Evolutionary conservation across 2,113 vertebrate genomes (phyloP), one percentile per base, ranked within the genome.

Genomic region (Myiozetetes cayanensis): DNA sequence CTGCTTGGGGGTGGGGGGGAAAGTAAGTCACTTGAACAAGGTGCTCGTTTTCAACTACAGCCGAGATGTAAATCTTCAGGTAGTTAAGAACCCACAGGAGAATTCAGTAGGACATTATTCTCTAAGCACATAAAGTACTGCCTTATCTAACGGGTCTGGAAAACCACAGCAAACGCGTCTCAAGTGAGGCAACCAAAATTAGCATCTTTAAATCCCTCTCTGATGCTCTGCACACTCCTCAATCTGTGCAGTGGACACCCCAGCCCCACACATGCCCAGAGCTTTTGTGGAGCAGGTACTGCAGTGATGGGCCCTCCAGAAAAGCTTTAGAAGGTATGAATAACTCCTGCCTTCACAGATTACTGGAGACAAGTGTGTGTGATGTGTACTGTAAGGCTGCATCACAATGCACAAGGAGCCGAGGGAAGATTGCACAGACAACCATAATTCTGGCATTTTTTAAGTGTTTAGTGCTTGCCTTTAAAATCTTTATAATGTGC

Each of bases 361-460:
- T 80, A 58, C 41, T 37, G 39, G 23, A 52, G 61, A 74, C 84
- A 39, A 61, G 78, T 6, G 5, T 56, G 33, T 67, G 47, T 71
- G 56, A 56, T 31, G 28, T 61, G 73, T 66, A 53, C 50, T 81
- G 85, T 37, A 81, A 75, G 68, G 49, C 89, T 75, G 76, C 56
- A 75, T 46, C 70, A 28, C 68, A 68, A 75, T 23, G 65, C 37
- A 41, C 11, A 33, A 7, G 72, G 77, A 93, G 52, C 14, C 30
- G 31, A 87, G 49, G 15, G 35, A 73, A 62, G 75, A 74, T 67
- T 89, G 61, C 61, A 89, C 2, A 94, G 72, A 47, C 72, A 90
- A 94, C 86, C 52, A 33, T 43, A 92, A 87, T 87, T 84, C 65
- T 92, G 59, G 46, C 33, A 76, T 55, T 94, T 82, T 61, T 18